phyloP scores from a whole-genome alignment of 2,113 vertebrate genomes.

The Beaufortia kweichowensis region DNA sequence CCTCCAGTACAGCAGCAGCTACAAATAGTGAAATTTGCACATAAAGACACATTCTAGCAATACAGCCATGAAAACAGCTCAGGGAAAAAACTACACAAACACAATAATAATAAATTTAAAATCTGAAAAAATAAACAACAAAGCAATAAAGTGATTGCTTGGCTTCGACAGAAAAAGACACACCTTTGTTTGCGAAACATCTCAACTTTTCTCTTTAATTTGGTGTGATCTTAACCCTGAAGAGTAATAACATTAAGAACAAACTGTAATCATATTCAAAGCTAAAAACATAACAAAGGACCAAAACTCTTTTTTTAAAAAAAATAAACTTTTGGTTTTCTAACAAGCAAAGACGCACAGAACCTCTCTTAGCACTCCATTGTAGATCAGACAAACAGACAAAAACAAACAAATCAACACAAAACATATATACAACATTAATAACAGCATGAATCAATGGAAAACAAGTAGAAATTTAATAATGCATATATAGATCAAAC shows the following conservation, averaged over 20 bases:
- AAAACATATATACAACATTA: constrained; percentile 50
- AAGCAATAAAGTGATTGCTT: constrained; percentile 42
- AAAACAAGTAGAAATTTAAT: constrained; percentile 57
- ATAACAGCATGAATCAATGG: constrained; percentile 46
- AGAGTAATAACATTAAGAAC: constrained; percentile 54
- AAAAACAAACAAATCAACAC: constrained; percentile 40
- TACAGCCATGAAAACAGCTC: constrained; percentile 67
- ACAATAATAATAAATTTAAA: constrained; percentile 57
- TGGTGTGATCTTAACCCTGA: constrained; percentile 78
- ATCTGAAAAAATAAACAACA: constrained; percentile 47
- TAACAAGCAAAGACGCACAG: constrained; percentile 35
- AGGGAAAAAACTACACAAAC: not conserved
- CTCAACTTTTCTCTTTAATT: constrained; percentile 62
- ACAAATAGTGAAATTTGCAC: constrained; percentile 60
- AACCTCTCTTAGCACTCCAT: constrained; percentile 17
- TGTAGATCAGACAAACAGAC: constrained; percentile 26
- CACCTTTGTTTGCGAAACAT: constrained; percentile 44
- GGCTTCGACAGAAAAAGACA: constrained; percentile 60
- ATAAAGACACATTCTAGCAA: constrained; percentile 51
- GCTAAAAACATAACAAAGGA: constrained; percentile 6
- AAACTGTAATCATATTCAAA: not conserved
- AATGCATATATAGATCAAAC: constrained; percentile 59
- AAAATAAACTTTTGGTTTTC: constrained; percentile 43
- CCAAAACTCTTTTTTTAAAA: constrained; percentile 5
- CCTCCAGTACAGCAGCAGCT: constrained; percentile 73